These are phyloP conservation scores for Tachysurus vachellii DNA, from an alignment of 2,113 vertebrate genomes.

Conservation along the genomic window DNA sequence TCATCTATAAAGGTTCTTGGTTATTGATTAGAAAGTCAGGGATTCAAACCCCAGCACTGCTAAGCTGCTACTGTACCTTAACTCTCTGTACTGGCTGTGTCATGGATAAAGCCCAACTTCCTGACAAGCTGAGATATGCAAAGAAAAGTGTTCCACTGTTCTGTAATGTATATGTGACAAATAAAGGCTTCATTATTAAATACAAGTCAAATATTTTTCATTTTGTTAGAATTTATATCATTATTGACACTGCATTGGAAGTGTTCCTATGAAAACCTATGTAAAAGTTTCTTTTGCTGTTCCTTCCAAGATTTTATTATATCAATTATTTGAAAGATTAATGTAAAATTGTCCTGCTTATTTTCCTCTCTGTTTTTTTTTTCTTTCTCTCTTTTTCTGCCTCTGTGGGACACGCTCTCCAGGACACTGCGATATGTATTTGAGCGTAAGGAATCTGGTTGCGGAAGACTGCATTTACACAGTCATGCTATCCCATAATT, in stretches of 20 bases:
- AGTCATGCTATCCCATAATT: constrained; percentile 54
- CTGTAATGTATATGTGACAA: too few species aligned
- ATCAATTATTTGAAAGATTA: background rate
- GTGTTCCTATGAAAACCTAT: background rate
- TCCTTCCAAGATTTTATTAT: background rate
- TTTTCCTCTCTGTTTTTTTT: background rate
- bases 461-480: constrained; percentile 54
- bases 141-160: too few species aligned
- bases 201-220: background rate
- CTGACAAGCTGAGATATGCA: too few species aligned
- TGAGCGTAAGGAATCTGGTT: constrained; percentile 46
- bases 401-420: constrained; percentile 14
- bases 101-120: too few species aligned
- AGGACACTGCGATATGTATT: constrained; percentile 35
- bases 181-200: background rate
- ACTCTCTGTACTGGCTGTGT: too few species aligned
- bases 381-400: background rate
- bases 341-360: background rate
- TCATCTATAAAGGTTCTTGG: too few species aligned
- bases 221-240: background rate
- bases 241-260: background rate
- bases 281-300: background rate
- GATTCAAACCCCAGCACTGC: too few species aligned
- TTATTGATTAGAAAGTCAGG: too few species aligned
- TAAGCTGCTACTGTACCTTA: too few species aligned